Evolutionary conservation across 1,140 invertebrate genomes (phyloP).

Genomic region (Zaprionus camerounensis): DNA sequence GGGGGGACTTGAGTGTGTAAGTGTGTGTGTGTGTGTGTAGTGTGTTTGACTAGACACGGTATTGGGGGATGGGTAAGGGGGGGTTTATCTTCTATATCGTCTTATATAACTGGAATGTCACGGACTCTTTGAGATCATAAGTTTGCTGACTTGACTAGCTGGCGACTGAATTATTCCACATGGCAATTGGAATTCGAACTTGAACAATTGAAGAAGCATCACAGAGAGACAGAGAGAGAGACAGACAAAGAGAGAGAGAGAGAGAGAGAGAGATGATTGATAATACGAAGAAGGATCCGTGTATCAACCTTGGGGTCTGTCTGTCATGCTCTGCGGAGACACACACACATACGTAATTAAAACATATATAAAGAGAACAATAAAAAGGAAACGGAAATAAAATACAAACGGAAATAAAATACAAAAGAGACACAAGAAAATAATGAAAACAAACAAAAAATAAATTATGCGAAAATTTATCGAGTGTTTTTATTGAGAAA

Average conservation of each 20-base stretch:
- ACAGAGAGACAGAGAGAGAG: neutral
- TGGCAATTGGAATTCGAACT: neutral
- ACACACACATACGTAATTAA: constrained; percentile 1
- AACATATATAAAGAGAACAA: constrained; percentile 7
- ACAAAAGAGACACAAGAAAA: constrained; percentile 50
- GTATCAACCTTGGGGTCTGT: neutral
- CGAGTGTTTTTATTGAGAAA: constrained; percentile 68
- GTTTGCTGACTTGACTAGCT: constrained; percentile 36
- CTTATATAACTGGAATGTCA: constrained; percentile 23
- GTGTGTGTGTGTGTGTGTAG: neutral
- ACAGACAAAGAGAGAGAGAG: no score
- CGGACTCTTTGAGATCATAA: constrained; percentile 52
- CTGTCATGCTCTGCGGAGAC: neutral
- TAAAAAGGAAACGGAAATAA: constrained; percentile 29
- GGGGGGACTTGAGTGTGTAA: constrained; percentile 5
- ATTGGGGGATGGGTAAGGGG: neutral
- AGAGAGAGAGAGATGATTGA: neutral
- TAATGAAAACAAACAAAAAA: constrained; percentile 68
- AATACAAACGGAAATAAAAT: constrained; percentile 40
- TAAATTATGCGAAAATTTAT: constrained; percentile 63
- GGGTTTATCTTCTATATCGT: neutral
- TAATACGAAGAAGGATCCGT: neutral
- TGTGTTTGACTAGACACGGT: neutral
- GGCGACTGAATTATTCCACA: constrained; percentile 4
- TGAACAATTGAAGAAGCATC: neutral